These are phyloP conservation scores for Sparidentex hasta DNA, from an alignment of 2,797 vertebrate genomes.

Conservation along the genomic window DNA sequence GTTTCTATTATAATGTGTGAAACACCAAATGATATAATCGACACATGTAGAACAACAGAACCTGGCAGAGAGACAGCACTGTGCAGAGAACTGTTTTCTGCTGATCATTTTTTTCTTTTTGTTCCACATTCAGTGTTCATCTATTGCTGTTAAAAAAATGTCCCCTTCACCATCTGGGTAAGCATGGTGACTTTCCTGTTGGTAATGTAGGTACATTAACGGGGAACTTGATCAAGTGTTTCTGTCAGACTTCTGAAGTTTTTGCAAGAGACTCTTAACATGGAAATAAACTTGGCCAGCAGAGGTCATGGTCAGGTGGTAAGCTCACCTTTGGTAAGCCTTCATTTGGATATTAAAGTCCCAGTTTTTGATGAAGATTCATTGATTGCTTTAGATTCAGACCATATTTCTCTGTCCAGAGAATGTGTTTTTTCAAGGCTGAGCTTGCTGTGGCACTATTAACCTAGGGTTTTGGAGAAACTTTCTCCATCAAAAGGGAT, in stretches of 20 bases:
- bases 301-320: background rate
- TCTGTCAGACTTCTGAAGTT: background rate
- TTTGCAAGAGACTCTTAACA: background rate
- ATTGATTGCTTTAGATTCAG: background rate
- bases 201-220: background rate
- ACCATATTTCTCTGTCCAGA: background rate
- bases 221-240: background rate
- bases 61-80: no score
- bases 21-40: no score
- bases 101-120: background rate
- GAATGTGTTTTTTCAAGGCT: background rate
- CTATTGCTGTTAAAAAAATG: background rate
- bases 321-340: background rate
- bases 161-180: background rate
- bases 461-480: conserved; percentile 17
- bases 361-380: background rate
- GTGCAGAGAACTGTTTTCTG: background rate
- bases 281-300: background rate
- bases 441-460: conserved; percentile 9
- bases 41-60: no score
- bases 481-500: conserved; percentile 7
- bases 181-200: background rate
- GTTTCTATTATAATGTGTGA: background rate
- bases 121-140: background rate
- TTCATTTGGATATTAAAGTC: background rate